phyloP scores from a whole-genome alignment of 2,888 invertebrate genomes.

The Stegophylla sp. region DNA sequence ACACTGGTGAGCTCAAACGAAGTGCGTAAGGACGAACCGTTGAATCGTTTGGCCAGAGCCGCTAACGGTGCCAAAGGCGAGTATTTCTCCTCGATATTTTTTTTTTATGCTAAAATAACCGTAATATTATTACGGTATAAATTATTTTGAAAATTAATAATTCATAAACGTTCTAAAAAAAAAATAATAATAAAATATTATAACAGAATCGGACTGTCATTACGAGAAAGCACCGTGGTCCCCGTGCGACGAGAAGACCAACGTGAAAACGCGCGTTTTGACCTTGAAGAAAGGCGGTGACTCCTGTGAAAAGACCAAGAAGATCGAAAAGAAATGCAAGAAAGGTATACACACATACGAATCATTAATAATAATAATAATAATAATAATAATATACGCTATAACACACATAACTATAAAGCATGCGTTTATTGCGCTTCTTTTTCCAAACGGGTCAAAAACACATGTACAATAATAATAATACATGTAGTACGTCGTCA shows the following conservation, averaged over 20 bases:
- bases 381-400: too few species aligned
- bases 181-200: background rate
- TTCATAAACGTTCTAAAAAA: too few species aligned
- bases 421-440: constrained; percentile 15
- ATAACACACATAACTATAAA: background rate
- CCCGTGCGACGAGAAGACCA: constrained; percentile 84
- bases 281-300: constrained; percentile 83
- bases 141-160: too few species aligned
- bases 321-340: constrained; percentile 90
- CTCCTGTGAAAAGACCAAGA: constrained; percentile 82
- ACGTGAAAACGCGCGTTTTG: constrained; percentile 80
- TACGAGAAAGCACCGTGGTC: constrained; percentile 88
- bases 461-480: background rate
- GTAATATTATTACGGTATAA: too few species aligned
- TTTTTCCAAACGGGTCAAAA: constrained; percentile 20
- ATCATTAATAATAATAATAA: background rate
- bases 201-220: constrained; percentile 71
- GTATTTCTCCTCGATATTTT: background rate
- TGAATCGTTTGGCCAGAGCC: constrained; percentile 37
- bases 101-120: too few species aligned
- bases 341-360: constrained; percentile 73
- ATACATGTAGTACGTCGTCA: background rate
- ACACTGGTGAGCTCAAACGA: constrained; percentile 43
- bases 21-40: background rate
- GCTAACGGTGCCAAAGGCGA: constrained; percentile 32